Base-by-base conservation (phyloP, 2,888 invertebrate species). In the Drosophila limbata region DNA sequence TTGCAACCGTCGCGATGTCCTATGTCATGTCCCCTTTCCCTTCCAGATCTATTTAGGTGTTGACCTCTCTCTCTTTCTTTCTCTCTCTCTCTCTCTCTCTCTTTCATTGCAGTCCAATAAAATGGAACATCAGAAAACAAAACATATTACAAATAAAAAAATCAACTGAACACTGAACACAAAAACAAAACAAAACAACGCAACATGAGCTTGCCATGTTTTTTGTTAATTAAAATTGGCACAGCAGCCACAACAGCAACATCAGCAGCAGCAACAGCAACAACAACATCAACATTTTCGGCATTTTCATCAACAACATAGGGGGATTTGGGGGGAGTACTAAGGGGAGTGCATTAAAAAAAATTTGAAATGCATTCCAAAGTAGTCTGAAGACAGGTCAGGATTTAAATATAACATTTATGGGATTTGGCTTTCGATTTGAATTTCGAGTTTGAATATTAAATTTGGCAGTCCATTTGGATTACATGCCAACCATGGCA, bases 151-250 rank as follows among this genome's bases (percentile, higher is more conserved):
- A 33, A 48, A 59, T n/a, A 55, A 53, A 48, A 61, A 65, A 37
- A 61, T 50, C 44, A 40, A 56, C 52, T 33, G 59, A 45, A 60
- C 40, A 56, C 52, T 33, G 59, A 45, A 60, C 40, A 73, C 61
- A 56, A 50, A 59, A 63, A 51, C 47, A 57, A 45, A 39, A 66
- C 47, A 71, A 65, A 53, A 35, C 35, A 72, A 53, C 56, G 60
- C 73, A 77, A 76, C 82, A 87, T 53, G 82, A 73, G 60, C 44
- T 65, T 53, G 62, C 68, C 76, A 79, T 82, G 82, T 82, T 87
- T 75, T 82, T 84, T 81, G 88, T 82, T 84, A 82, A 82, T 82
- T 82, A 87, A 82, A 87, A 87, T 76, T 84, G 84, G 77, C 84
- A 80, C 75, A 70, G 66, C 75, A 57, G 65, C 68, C 37, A 50